phyloP scores from a whole-genome alignment of 2,888 invertebrate species.

The Allygus modestus region DNA sequence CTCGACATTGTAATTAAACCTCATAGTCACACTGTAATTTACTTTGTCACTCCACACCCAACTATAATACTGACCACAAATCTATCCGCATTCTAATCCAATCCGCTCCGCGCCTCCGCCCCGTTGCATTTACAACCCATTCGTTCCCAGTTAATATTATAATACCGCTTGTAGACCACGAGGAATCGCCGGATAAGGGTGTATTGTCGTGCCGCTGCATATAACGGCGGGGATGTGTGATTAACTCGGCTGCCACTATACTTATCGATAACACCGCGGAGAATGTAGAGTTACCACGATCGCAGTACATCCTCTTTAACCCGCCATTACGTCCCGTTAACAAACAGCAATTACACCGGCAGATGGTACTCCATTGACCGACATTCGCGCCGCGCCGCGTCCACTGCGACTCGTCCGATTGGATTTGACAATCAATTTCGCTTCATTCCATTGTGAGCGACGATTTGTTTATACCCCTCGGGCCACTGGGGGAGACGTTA shows the following conservation, averaged over 20 bases:
- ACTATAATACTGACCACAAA: too few relatives aligned
- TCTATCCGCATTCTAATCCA: not conserved
- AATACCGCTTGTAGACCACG: not conserved
- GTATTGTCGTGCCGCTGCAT: constrained; percentile 3
- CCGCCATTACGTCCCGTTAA: constrained; percentile 27
- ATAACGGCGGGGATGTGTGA: constrained; percentile 11
- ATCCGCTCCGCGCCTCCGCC: not conserved
- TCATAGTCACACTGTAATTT: too few relatives aligned
- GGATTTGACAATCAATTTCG: not conserved
- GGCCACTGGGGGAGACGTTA: not conserved
- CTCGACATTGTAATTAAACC: too few relatives aligned
- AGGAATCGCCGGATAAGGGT: not conserved
- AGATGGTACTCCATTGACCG: constrained; percentile 36
- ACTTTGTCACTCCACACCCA: too few relatives aligned
- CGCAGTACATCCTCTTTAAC: constrained; percentile 30
- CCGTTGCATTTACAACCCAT: not conserved
- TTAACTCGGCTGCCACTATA: constrained; percentile 17
- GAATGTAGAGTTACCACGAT: constrained; percentile 18
- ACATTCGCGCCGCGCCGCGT: not conserved
- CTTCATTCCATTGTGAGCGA: not conserved
- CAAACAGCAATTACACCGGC: constrained; percentile 43
- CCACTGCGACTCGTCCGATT: not conserved
- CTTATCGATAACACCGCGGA: constrained; percentile 28
- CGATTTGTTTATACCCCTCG: not conserved
- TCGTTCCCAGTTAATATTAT: not conserved